Evolutionary conservation across 2,797 vertebrate genomes (phyloP).

Genomic region (Rhinichthys osculus): DNA sequence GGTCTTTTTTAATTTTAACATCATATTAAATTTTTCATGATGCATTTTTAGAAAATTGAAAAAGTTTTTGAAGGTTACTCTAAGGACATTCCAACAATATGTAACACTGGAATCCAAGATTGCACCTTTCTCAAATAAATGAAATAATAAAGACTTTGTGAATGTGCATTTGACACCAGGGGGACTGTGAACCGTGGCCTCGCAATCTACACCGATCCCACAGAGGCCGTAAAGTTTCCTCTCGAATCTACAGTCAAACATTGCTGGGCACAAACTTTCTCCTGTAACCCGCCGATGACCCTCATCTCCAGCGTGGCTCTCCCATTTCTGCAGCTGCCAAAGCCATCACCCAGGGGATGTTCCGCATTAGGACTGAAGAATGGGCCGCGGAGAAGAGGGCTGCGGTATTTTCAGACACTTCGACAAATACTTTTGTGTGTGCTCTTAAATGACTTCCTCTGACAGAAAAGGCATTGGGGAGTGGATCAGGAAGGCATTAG

Average conservation of each 20-base stretch:
- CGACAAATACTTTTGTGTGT: constrained; percentile 84
- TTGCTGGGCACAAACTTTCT: constrained; percentile 76
- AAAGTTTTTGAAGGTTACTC: neutral
- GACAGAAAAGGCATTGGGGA: constrained; percentile 80
- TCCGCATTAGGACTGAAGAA: constrained; percentile 84
- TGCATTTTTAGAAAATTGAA: neutral
- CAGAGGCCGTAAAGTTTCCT: constrained; percentile 38
- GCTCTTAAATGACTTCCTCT: constrained; percentile 82
- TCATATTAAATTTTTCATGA: neutral
- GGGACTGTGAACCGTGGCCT: constrained; percentile 28
- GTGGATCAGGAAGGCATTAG: constrained; percentile 83
- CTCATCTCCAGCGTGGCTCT: constrained; percentile 82
- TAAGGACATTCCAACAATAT: constrained; percentile 6
- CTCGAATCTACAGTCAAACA: constrained; percentile 65
- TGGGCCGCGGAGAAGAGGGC: constrained; percentile 79
- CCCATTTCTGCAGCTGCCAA: constrained; percentile 84
- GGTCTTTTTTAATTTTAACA: neutral
- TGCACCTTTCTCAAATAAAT: constrained; percentile 19
- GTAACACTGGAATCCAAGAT: neutral
- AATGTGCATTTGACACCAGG: constrained; percentile 29
- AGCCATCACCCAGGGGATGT: constrained; percentile 85
- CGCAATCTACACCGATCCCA: constrained; percentile 24
- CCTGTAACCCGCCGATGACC: constrained; percentile 80
- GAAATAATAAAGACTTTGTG: constrained; percentile 30
- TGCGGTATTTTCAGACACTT: constrained; percentile 81